These are phyloP conservation scores for Eclectus roratus DNA, from an alignment of 2,113 vertebrate genomes.

Conservation along the genomic window DNA sequence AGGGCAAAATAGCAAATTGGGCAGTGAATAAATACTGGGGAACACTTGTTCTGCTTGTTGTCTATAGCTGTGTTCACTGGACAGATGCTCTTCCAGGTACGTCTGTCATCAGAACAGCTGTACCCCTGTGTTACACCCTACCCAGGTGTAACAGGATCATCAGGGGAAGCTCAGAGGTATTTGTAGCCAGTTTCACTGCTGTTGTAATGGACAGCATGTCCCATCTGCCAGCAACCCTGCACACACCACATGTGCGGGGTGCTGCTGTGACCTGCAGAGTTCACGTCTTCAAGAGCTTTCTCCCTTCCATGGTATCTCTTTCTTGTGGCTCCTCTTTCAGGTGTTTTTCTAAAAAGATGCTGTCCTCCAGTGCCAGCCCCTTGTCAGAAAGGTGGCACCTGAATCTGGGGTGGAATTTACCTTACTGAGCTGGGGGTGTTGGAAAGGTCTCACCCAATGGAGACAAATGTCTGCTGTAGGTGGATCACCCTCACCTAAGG, in stretches of 20 bases:
- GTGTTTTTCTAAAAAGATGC: neutral
- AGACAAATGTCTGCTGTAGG: neutral
- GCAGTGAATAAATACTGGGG: neutral
- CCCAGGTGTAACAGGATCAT: too few species aligned
- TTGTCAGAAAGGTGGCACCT: neutral
- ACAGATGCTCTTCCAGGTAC: too few species aligned
- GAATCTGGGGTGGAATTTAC: neutral
- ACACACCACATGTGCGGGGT: neutral
- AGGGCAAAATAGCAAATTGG: neutral
- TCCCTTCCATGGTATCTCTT: too few species aligned
- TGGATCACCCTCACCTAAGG: neutral
- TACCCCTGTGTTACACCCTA: neutral
- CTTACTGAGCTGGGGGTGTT: neutral
- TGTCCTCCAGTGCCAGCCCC: neutral
- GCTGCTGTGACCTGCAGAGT: neutral
- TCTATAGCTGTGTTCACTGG: neutral
- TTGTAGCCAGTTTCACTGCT: neutral
- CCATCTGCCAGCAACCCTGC: too few species aligned
- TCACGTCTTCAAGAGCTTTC: neutral
- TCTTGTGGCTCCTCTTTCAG: neutral
- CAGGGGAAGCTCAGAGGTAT: neutral
- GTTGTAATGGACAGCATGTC: neutral
- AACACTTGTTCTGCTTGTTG: accelerated
- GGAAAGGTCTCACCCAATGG: neutral
- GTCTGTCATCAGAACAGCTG: neutral